Evolutionary conservation across 2,797 vertebrate genomes (phyloP).

Genomic region (Spinibarbus caldwelli): DNA sequence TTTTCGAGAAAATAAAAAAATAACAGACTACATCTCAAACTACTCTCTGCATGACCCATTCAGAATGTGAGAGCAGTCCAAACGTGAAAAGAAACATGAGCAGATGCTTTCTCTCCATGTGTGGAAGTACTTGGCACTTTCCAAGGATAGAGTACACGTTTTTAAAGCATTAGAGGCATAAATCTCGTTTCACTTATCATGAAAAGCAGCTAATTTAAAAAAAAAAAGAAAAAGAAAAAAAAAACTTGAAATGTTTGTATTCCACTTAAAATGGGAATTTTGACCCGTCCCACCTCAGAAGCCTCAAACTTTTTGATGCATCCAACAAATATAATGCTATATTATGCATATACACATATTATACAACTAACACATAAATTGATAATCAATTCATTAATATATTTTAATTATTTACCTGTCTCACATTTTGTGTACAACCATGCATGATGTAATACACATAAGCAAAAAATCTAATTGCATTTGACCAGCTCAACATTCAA

Average conservation of each 20-base stretch:
- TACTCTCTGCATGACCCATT: conserved; percentile 51
- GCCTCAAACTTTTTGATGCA: background rate
- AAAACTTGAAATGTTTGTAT: background rate
- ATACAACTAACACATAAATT: background rate
- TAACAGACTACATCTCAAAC: conserved; percentile 25
- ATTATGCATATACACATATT: background rate
- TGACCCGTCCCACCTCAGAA: background rate
- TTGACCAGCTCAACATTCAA: background rate
- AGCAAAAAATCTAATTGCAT: background rate
- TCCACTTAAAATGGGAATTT: background rate
- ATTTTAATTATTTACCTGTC: background rate
- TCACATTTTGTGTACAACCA: background rate
- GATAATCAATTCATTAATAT: background rate
- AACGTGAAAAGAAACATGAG: conserved; percentile 44
- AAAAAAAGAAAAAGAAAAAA: no score
- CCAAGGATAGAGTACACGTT: background rate
- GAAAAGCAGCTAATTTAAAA: background rate
- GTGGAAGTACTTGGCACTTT: background rate
- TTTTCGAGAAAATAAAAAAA: background rate
- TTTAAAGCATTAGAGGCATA: background rate
- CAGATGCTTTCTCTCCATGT: conserved; percentile 40
- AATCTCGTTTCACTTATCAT: no score
- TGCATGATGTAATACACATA: background rate
- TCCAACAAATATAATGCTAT: background rate
- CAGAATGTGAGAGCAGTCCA: conserved; percentile 51